These are phyloP conservation scores for Scarus forsteni DNA, from an alignment of 2,797 vertebrate genomes.

Conservation along the genomic window DNA sequence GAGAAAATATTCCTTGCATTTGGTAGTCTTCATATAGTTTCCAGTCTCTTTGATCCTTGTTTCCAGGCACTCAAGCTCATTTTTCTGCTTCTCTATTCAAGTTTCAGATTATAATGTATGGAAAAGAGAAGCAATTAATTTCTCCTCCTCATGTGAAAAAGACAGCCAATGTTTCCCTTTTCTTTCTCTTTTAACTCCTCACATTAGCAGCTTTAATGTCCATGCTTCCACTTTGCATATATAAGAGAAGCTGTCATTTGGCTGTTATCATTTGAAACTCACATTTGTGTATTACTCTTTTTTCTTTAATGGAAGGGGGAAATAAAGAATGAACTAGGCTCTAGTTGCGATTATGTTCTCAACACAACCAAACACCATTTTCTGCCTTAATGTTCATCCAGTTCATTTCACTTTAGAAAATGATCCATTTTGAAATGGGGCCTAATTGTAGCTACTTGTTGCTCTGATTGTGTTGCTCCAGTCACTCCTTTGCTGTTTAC, in stretches of 20 bases:
- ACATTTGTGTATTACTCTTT: neutral
- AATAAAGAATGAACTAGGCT: neutral
- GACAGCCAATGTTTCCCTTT: neutral
- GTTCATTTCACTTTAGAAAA: neutral
- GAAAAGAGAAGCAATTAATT: neutral
- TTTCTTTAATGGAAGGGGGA: neutral
- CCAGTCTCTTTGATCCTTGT: neutral
- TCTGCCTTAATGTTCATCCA: neutral
- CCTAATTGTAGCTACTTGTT: conserved; percentile 11
- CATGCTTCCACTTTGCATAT: neutral
- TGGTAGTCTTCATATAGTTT: neutral
- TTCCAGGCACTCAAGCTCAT: neutral
- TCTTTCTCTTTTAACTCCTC: neutral
- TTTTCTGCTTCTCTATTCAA: neutral
- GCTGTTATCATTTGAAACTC: neutral
- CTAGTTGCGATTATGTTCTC: neutral
- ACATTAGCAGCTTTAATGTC: neutral
- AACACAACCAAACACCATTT: neutral
- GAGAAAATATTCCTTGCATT: neutral
- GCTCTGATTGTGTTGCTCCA: neutral
- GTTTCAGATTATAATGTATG: conserved; percentile 1
- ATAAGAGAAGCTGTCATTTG: conserved; percentile 4
- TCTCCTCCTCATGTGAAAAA: neutral
- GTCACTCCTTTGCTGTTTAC: neutral
- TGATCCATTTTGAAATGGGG: neutral